These are phyloP conservation scores for Bufo bufo DNA, from an alignment of 2,113 vertebrate species.

Conservation along the genomic window DNA sequence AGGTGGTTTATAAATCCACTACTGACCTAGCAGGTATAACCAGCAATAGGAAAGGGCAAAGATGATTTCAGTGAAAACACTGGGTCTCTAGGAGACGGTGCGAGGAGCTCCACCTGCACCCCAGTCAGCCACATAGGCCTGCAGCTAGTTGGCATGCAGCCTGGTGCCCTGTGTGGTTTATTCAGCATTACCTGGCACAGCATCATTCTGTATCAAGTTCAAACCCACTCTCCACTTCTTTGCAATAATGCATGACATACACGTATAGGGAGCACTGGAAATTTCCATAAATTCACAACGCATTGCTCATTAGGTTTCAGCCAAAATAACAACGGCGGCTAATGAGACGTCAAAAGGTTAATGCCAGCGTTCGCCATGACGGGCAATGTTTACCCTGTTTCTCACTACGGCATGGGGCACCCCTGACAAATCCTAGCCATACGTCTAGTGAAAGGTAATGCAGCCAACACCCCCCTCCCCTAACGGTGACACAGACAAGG, in stretches of 20 bases:
- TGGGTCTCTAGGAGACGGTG: constrained; percentile 22
- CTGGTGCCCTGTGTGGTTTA: constrained; percentile 32
- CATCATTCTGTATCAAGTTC: constrained; percentile 60
- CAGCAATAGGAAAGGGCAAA: constrained; percentile 33
- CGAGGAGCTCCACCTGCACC: constrained; percentile 56
- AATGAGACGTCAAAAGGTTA: background rate
- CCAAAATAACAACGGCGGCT: background rate
- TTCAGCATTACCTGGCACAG: constrained; percentile 54
- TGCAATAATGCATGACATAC: constrained; percentile 57
- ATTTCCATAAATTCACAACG: constrained; percentile 7
- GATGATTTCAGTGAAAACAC: constrained; percentile 35
- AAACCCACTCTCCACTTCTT: constrained; percentile 63
- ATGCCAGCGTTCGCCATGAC: background rate
- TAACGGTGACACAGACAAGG: background rate
- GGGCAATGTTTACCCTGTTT: background rate
- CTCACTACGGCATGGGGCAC: background rate
- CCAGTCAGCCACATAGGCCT: constrained; percentile 53
- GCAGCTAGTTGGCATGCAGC: constrained; percentile 29
- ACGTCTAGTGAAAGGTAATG: background rate
- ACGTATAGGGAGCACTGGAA: constrained; percentile 11
- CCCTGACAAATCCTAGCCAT: background rate
- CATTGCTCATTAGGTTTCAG: background rate
- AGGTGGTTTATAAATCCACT: constrained; percentile 21
- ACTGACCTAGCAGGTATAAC: constrained; percentile 30
- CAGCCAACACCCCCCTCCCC: background rate